These are phyloP conservation scores for Lepidonotus clava DNA, from an alignment of 2,888 invertebrate genomes.

Conservation along the genomic window DNA sequence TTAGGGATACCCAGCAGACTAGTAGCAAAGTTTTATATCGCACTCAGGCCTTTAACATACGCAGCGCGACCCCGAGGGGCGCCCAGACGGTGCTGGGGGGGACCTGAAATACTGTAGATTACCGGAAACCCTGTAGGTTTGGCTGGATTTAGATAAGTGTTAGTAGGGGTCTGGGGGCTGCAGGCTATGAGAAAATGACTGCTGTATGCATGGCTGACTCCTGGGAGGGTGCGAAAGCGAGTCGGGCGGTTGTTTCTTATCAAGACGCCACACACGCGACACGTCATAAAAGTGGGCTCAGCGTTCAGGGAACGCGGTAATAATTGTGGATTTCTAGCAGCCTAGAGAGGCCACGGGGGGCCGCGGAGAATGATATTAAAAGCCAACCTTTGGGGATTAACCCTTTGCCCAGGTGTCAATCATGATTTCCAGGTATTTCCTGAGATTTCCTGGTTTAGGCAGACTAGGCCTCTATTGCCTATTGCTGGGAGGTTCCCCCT, in stretches of 20 bases:
- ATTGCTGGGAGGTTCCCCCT: too few relatives aligned
- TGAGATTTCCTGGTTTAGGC: too few relatives aligned
- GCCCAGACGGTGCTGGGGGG: not conserved
- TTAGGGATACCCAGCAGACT: too few relatives aligned
- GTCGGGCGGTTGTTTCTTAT: constrained; percentile 31
- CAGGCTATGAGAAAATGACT: not conserved
- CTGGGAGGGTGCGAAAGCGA: not conserved
- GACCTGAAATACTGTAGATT: constrained; percentile 33
- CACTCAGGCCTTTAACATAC: constrained; percentile 14
- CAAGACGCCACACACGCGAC: constrained; percentile 13
- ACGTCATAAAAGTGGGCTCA: constrained; percentile 5
- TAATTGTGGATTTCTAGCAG: constrained; percentile 32
- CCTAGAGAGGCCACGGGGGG: not conserved
- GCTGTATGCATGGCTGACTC: not conserved
- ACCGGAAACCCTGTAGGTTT: constrained; percentile 52
- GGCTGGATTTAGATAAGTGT: constrained; percentile 39
- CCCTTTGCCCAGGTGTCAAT: not conserved
- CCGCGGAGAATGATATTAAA: constrained; percentile 2
- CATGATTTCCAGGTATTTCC: constrained; percentile 6
- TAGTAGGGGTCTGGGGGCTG: not conserved
- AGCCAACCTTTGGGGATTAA: not conserved
- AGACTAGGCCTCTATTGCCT: too few relatives aligned
- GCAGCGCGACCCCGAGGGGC: not conserved
- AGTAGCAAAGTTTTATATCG: too few relatives aligned
- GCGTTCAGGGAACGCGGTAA: not conserved